Conservation (phyloP, 2,797 vertebrate species). For the Heliangelus exortis region DNA sequence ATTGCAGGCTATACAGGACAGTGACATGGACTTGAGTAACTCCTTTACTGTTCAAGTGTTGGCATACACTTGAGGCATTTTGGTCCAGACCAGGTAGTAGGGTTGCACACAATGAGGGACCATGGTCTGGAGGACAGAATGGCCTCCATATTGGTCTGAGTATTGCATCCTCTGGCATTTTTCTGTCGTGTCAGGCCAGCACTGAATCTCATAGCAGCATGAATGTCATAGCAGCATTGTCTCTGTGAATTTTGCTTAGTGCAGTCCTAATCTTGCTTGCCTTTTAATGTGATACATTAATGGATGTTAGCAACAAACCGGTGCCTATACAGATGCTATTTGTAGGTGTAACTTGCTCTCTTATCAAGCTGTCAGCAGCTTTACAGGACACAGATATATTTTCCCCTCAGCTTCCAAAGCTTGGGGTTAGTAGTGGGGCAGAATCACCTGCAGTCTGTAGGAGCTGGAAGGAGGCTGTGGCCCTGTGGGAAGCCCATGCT, state of each 20-base stretch:
- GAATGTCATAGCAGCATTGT: not conserved
- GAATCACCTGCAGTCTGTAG: too few relatives aligned
- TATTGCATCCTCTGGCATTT: not conserved
- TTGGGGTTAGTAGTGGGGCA: not conserved
- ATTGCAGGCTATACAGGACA: not conserved
- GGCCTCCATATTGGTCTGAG: not conserved
- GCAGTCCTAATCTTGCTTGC: not conserved
- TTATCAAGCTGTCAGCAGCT: not conserved
- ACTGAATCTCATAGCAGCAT: not conserved
- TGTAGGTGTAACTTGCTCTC: not conserved
- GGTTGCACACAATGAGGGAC: accelerated
- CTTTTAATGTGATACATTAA: not conserved
- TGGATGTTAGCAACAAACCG: not conserved
- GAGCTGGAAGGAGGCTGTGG: too few relatives aligned
- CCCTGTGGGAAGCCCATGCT: too few relatives aligned
- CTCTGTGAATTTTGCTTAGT: not conserved
- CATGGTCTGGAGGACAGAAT: not conserved
- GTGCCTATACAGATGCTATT: not conserved
- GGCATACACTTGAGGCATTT: not conserved
- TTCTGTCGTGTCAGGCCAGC: not conserved
- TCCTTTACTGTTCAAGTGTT: not conserved
- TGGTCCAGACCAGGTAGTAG: not conserved
- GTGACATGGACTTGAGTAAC: not conserved
- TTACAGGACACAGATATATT: not conserved
- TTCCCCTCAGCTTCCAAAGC: not conserved